Evolutionary conservation across 37 sponge, comb jelly and placozoan species (phyloP), one percentile per base, ranked within the genome.

Genomic region (Halisarca cf. caerulea): DNA sequence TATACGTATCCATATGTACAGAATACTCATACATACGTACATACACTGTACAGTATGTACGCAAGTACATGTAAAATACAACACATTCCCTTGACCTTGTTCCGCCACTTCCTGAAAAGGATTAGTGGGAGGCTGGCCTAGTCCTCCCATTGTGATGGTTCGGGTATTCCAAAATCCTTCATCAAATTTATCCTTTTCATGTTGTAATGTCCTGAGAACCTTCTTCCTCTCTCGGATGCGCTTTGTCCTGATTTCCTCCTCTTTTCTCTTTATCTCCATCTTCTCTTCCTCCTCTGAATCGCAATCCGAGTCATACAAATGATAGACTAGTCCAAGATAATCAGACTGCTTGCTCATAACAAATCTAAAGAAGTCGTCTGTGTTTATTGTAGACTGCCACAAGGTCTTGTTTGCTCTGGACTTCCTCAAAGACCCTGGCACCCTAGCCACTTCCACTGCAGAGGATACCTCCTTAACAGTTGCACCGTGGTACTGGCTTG

Each of bases 141-240:
- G 83, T 41, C 96, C 94, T 24, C 96, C 98, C 94, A 95, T 95
- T 42, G 85, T 36, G 24, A 95, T 87, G 2, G 98, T 71, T 34
- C 93, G 93, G 15, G 89, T 95, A 87, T 97, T 97, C 98, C 98
- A 97, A 61, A 61, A 59, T 20, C 98, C 98, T 25, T 62, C 35
- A 28, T 79, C 62, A 64, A 82, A 95, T 6, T n/a, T 51, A 47
- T 80, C 82, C 87, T 97, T 97, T 58, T 84, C 69, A 36, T 51
- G 28, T 17, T 79, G 82, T 42, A 86, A 60, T 27, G 80, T 51
- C 59, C 66, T 41, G 34, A 88, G 44, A 20, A 80, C 82, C 33
- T 38, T 70, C 42, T 90, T 83, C 33, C 85, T 79, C 33, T 64
- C 89, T 70, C 89, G 93, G 57, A 73, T 59, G 36, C 69, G 34